These are phyloP conservation scores for Zosterops lateralis DNA, from an alignment of 2,113 vertebrate species.

Conservation along the genomic window DNA sequence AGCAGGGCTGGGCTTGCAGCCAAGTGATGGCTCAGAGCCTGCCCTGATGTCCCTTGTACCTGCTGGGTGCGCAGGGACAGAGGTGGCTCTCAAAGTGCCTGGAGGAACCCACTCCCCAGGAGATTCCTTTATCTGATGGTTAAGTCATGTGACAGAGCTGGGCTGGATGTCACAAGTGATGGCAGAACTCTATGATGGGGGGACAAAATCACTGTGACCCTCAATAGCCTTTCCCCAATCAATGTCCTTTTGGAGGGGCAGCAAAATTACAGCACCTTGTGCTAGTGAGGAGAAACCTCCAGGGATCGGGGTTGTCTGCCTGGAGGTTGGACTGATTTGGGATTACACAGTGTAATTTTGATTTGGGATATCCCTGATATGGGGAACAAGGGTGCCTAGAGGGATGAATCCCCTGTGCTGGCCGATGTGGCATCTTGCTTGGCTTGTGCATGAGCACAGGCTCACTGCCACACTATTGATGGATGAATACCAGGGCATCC, in stretches of 20 bases:
- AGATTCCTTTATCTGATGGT: background rate
- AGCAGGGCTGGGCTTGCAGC: background rate
- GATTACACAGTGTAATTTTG: background rate
- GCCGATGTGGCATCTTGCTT: accelerated
- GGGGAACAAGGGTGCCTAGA: background rate
- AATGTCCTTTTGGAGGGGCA: background rate
- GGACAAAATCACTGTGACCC: background rate
- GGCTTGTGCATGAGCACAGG: background rate
- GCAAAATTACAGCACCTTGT: background rate
- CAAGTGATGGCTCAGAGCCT: background rate
- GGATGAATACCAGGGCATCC: background rate
- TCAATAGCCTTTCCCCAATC: background rate
- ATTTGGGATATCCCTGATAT: no score
- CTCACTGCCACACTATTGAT: background rate
- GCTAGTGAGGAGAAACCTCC: background rate
- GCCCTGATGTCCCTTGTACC: background rate
- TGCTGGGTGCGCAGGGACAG: background rate
- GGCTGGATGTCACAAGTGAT: background rate
- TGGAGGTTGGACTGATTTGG: background rate
- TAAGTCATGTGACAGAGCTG: background rate
- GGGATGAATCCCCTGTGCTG: background rate
- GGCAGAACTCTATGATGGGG: background rate
- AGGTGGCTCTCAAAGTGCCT: background rate
- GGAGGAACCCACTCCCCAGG: background rate
- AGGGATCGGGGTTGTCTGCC: background rate